A percentile compares a stretch with the other conserved stretches of the same genome.
Conservation (phyloP, 2,797 vertebrate genomes). For the Sciurus carolinensis region DNA sequence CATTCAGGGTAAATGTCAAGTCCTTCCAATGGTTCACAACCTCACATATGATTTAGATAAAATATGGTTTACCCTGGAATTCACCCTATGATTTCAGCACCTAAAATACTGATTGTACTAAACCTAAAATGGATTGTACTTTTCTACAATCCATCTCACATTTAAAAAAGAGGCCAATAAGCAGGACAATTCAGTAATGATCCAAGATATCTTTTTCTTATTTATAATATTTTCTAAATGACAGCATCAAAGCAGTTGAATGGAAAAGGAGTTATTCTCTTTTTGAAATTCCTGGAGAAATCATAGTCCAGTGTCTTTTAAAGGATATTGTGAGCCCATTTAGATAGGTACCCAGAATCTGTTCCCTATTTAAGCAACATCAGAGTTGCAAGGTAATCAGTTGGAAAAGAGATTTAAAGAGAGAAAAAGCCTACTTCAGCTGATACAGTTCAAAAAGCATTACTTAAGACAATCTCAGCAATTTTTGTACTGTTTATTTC, state of each 20-base stretch:
- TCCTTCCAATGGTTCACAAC: neutral
- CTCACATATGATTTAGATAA: neutral
- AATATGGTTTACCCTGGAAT: constrained; percentile 9
- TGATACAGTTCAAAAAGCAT: constrained; percentile 87
- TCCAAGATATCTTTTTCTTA: neutral
- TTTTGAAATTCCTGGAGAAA: constrained; percentile 54
- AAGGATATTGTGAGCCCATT: constrained; percentile 73
- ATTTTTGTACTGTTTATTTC: constrained; percentile 86
- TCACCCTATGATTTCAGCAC: constrained; percentile 14
- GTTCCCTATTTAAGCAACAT: constrained; percentile 84
- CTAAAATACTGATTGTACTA: neutral
- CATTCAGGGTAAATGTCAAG: neutral
- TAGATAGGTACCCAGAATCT: constrained; percentile 79
- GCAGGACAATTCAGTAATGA: neutral
- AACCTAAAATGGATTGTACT: neutral
- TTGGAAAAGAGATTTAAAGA: constrained; percentile 86
- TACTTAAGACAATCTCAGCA: constrained; percentile 86
- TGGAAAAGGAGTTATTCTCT: neutral
- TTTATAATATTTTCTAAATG: constrained; percentile 51
- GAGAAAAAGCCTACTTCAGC: constrained; percentile 83
- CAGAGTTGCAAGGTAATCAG: constrained; percentile 87
- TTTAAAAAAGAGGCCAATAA: neutral
- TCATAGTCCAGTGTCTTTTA: constrained; percentile 13
- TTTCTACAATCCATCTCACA: constrained; percentile 58
- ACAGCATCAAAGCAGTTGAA: neutral